Evolutionary conservation across 2,888 invertebrate species (phyloP), one percentile per base, ranked within the genome.

Genomic region (Drosophila nr. perissopoda): DNA sequence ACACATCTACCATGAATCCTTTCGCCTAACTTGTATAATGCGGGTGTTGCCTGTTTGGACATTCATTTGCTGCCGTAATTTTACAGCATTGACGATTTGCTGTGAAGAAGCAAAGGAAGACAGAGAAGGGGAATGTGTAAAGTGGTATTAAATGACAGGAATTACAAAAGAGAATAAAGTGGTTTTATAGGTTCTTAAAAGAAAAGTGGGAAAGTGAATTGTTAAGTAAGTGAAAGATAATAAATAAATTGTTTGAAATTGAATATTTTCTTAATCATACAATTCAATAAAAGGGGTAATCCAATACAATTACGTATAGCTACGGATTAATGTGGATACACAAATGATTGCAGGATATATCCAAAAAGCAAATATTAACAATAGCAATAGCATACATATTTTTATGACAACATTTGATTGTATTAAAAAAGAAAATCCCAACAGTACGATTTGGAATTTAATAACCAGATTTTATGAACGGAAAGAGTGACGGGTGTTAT

Each of bases 11-110:
- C 42, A 21, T 21, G 33, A 53, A 31, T 34, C 42, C 57, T 38
- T 54, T 31, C 27, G 36, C 36, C 40, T 18, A 21, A 34, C 33
- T 10, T 58, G 46, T 53, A 46, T 51, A 38, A 59, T 76, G 68
- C 57, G 70, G 63, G 65, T 58, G 79, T 61, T 67, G 75, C 70
- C 42, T 67, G 79, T 81, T 82, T 89, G 85, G 88, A 88, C 85
- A 79, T 89, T 88, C 88, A 82, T 85, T 85, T 85, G 83, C 61
- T 70, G 74, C 82, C 71, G 71, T 73, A 70, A 67, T 79, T 83
- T 74, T 75, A 81, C 89, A 76, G 82, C 72, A 75, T 71, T 74
- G 75, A 74, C 81, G 71, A 75, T 74, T 73, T 60, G 73, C 64
- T 52, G 62, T 2, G 27, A 1, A 21, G 4, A 13, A n/a, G 29